phyloP scores from a whole-genome alignment of 2,888 invertebrate genomes.

The Emmelina monodactyla region DNA sequence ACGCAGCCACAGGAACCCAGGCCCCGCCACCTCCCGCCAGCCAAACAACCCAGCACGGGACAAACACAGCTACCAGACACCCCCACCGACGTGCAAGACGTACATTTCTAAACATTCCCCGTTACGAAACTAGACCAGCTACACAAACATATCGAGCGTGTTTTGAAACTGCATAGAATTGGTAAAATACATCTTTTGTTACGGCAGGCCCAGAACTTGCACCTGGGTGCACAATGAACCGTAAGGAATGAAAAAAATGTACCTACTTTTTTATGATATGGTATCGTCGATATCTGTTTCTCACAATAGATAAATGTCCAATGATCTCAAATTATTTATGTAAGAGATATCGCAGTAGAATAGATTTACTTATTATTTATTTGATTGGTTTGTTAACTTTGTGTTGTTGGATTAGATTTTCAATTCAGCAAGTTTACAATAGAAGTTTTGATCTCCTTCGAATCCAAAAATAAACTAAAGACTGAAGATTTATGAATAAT shows the following conservation, averaged over 20 bases:
- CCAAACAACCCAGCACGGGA: slow-evolving; percentile 36
- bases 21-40: slow-evolving; percentile 29
- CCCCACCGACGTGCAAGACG: slow-evolving; percentile 71
- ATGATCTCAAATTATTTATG: slow-evolving; percentile 64
- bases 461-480: slow-evolving; percentile 40
- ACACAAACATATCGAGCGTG: slow-evolving; percentile 3
- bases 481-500: slow-evolving; percentile 27
- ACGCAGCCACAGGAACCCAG: slow-evolving; percentile 56
- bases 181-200: slow-evolving; percentile 24
- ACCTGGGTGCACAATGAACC: slow-evolving; percentile 36
- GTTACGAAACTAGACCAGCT: no score
- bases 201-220: slow-evolving; percentile 17
- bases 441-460: slow-evolving; percentile 41
- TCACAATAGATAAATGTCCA: slow-evolving; percentile 35
- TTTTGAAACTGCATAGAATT: slow-evolving; percentile 22
- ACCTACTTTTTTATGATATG: neutral
- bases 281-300: neutral
- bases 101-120: slow-evolving; percentile 68
- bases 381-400: slow-evolving; percentile 19
- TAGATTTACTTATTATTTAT: slow-evolving; percentile 52
- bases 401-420: slow-evolving; percentile 21
- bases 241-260: slow-evolving; percentile 21
- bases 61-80: slow-evolving; percentile 62
- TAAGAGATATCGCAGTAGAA: slow-evolving; percentile 39
- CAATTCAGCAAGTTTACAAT: slow-evolving; percentile 17